These are phyloP conservation scores for Nowickia ferox DNA, from an alignment of 2,888 invertebrate genomes.

Conservation along the genomic window DNA sequence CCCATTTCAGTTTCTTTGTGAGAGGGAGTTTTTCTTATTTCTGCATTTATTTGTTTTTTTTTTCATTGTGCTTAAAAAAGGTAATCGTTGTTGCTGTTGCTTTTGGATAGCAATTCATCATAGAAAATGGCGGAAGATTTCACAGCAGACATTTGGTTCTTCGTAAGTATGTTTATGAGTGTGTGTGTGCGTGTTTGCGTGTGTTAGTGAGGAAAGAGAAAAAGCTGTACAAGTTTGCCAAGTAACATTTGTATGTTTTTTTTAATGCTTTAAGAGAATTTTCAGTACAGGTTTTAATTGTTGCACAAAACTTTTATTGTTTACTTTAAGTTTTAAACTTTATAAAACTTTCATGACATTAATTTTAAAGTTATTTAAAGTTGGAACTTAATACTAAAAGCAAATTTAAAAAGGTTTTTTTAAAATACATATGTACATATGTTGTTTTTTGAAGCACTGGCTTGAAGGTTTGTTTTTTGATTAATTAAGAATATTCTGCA, in stretches of 20 bases:
- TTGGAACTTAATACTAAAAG: background rate
- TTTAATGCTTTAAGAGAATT: conserved; percentile 7
- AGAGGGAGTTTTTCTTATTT: conserved; percentile 64
- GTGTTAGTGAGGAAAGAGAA: conserved; percentile 3
- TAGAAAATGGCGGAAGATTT: conserved; percentile 81
- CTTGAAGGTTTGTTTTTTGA: too few relatives aligned
- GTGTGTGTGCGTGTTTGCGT: background rate
- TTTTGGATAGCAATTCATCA: conserved; percentile 80
- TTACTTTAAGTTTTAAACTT: background rate
- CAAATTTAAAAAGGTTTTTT: too few relatives aligned
- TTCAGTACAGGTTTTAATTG: background rate
- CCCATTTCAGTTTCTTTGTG: conserved; percentile 47
- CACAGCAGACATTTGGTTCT: conserved; percentile 53
- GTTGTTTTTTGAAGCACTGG: too few relatives aligned
- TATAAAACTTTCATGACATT: background rate
- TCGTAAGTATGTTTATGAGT: background rate
- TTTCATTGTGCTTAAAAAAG: conserved; percentile 46
- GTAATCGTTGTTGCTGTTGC: conserved; percentile 55
- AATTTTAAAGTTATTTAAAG: background rate
- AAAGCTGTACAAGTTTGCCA: background rate
- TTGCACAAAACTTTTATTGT: background rate
- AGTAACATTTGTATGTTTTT: background rate
- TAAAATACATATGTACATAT: too few relatives aligned
- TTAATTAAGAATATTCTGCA: too few relatives aligned
- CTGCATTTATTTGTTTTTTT: conserved; percentile 37